Evolutionary conservation across 1,140 invertebrate species (phyloP), one percentile per base, ranked within the genome.

Genomic region (Drosophila rufa): DNA sequence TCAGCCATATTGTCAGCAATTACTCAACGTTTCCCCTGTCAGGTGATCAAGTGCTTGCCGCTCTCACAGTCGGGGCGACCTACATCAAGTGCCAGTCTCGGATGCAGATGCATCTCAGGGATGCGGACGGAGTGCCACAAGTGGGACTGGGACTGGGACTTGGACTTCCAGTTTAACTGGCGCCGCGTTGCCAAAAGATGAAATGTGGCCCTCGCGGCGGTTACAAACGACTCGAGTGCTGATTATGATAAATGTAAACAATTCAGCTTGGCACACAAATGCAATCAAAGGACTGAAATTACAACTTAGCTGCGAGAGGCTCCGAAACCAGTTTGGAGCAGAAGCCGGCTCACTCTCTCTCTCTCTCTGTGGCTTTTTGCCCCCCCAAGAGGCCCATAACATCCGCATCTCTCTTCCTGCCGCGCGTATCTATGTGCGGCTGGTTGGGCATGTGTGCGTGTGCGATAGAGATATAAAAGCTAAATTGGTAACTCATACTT

Each of bases 401-500:
- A 82, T 82, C 68, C 75, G 78, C 79, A 70, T 40, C 50, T 60
- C 66, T 43, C 47, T 73, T 79, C 55, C 69, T 61, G 57, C 46
- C 73, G 40, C 12, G 43, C 36, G 53, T 73, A 73, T 73, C 67
- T 73, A 60, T 73, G 69, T 59, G 45, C 66, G 43, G 66, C 66
- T 70, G 50, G 46, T 38, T 59, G 48, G 65, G 36, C 67, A 48
- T 78, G 60, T 81, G 46, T 75, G 48, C 66, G 70, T 86, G 62
- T 82, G 65, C 74, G 85, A 93, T 93, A 93, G 91, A 93, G 92
- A 92, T 93, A 93, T 93, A 92, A 92, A 92, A 92, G 80, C 82
- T 92, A 92, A 92, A 91, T 93, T 92, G 92, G 92, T 92, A 92
- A 92, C 92, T 92, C 91, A 91, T 92, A 92, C 91, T 92, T 92